Base-by-base conservation (phyloP, 1,140 invertebrate genomes). In the Lepidurus packardi region DNA sequence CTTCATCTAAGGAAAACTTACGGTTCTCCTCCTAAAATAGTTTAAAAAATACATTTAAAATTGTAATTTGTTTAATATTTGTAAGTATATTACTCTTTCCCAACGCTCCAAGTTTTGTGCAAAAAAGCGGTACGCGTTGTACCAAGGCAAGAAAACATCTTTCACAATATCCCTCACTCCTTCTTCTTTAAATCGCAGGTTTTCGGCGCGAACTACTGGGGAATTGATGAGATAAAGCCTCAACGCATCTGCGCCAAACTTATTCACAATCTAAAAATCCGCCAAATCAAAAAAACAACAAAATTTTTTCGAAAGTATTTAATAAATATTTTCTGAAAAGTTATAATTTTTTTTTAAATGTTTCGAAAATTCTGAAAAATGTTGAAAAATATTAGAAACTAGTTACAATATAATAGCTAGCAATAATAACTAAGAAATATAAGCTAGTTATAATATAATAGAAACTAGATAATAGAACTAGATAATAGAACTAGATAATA, bases 81-180 rank as follows among this genome's bases (percentile, higher is more conserved):
- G 82, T 43, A 34, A 4, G 34, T 34, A 34, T 34, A 79, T 89
- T 86, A 85, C 94, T 89, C 84, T 91, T 89, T 88, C 91, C 82
- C 91, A 93, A 81, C 92, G 89, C 80, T 94, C 91, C 73, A 98
- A 89, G 84, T 98, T 98, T 86, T 98, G 96, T 82, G 97, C 89
- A 41, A 99, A 88, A 83, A 98, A 98, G 78, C 96, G 89, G 85
- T 97, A 99, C 1, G 98, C 97, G 87, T 99, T 99, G 83, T 96
- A 99, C 98, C 97, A 99, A 0, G 98, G 98, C 47, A 99, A 84
- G 83, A 99, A 97, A 0, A 99, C 96, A 85, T 99, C 97, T 86
- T 99, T 99, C 10, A 99, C 90, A 47, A 99, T 89, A 86, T 98
- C 96, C 77, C 92, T 89, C 0, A 99, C 97, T 25, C 96, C 98